Evolutionary conservation across 2,113 vertebrate species (phyloP).

Genomic region (Lethenteron reissneri): DNA sequence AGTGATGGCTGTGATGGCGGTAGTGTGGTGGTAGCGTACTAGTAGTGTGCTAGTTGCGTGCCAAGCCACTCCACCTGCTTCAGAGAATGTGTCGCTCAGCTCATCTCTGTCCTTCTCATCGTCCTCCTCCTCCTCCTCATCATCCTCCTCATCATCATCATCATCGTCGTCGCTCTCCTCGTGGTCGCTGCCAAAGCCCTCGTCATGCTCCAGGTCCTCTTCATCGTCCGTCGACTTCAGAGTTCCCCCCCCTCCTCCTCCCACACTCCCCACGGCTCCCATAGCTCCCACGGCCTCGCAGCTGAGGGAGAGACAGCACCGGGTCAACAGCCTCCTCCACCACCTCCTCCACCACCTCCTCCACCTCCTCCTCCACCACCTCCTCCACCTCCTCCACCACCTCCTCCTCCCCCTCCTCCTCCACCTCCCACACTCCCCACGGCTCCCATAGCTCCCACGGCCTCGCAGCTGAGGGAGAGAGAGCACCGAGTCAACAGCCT

Average conservation of each 20-base stretch:
- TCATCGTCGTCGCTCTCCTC: slow-evolving; percentile 71
- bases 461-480: slow-evolving; percentile 21
- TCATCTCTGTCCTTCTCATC: slow-evolving; percentile 84
- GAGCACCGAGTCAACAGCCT: slow-evolving; percentile 29
- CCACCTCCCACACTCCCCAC: slow-evolving; percentile 21
- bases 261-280: slow-evolving; percentile 35
- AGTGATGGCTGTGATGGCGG: too few species aligned
- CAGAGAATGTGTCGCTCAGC: slow-evolving; percentile 90
- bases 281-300: slow-evolving; percentile 18
- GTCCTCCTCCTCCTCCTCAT: slow-evolving; percentile 49
- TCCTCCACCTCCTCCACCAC: slow-evolving; percentile 10
- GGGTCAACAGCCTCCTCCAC: too few species aligned
- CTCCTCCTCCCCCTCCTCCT: too few species aligned
- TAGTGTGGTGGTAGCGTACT: too few species aligned
- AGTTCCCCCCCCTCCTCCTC: slow-evolving; percentile 34
- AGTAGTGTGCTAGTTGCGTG: too few species aligned
- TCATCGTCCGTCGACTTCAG: slow-evolving; percentile 24
- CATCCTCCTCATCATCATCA: slow-evolving; percentile 60
- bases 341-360: too few species aligned
- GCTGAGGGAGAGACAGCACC: too few species aligned
- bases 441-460: slow-evolving; percentile 17
- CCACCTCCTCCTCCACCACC: too few species aligned
- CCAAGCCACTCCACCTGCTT: slow-evolving; percentile 40
- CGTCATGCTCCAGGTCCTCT: slow-evolving; percentile 85
- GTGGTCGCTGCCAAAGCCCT: slow-evolving; percentile 88